A percentile compares a stretch with the other conserved stretches of the same genome.
These are phyloP conservation scores for Boleophthalmus pectinirostris DNA, from an alignment of 2,113 vertebrate species.

Conservation along the genomic window DNA sequence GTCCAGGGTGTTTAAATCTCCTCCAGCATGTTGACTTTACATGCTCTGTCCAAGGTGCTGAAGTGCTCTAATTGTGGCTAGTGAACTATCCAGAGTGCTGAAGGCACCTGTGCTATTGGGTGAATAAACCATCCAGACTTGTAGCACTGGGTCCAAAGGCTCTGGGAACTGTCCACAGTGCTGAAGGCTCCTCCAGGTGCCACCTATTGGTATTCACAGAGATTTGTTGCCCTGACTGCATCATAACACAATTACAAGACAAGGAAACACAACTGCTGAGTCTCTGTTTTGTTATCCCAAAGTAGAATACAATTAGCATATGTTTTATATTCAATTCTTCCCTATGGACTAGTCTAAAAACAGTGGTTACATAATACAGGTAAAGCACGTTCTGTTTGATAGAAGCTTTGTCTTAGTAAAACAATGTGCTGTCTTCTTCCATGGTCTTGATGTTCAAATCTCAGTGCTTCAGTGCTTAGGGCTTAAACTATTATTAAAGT, in stretches of 20 bases:
- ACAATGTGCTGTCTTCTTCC: not conserved
- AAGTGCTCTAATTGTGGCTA: too few relatives aligned
- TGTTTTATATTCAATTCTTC: not conserved
- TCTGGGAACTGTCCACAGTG: not conserved
- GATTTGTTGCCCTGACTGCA: not conserved
- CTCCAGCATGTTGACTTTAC: too few relatives aligned
- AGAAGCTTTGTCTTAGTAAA: not conserved
- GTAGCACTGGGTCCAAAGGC: not conserved
- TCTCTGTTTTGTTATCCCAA: not conserved
- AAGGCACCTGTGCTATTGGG: too few relatives aligned
- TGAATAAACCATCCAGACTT: too few relatives aligned
- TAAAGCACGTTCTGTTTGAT: not conserved
- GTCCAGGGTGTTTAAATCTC: not conserved
- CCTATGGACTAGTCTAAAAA: not conserved
- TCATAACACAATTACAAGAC: not conserved
- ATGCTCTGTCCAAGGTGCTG: too few relatives aligned
- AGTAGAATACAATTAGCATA: not conserved
- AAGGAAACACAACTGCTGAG: not conserved
- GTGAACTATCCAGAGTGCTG: not conserved
- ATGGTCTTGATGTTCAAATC: too few relatives aligned
- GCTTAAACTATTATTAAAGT: too few relatives aligned
- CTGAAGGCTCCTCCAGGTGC: not conserved
- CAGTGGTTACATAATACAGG: not conserved
- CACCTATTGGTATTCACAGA: not conserved
- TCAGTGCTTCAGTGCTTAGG: too few relatives aligned